Evolutionary conservation across 2,113 vertebrate genomes (phyloP).

Genomic region (Cyrtonyx montezumae): DNA sequence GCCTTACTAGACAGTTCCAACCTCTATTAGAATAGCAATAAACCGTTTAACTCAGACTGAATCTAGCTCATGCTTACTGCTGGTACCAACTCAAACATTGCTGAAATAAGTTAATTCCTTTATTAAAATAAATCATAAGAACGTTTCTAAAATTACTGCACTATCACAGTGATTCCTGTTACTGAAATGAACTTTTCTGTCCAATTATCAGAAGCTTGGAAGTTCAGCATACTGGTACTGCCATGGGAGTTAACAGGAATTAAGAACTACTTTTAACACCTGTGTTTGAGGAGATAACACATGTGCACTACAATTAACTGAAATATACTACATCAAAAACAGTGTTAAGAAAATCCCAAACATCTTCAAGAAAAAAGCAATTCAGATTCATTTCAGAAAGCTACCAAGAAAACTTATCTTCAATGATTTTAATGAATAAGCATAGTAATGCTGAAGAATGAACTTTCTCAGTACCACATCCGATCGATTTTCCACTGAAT

Average conservation of each 20-base stretch:
- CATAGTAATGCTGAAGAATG: background rate
- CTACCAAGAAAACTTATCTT: background rate
- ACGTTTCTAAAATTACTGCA: rapidly evolving
- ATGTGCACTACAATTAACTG: background rate
- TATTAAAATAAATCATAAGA: background rate
- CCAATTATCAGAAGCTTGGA: background rate
- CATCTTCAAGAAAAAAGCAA: background rate
- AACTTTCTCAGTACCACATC: background rate
- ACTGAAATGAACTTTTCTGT: background rate
- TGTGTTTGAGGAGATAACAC: background rate
- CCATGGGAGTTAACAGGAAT: background rate
- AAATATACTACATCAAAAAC: background rate
- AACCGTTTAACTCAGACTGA: background rate
- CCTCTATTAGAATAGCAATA: background rate
- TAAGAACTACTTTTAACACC: background rate
- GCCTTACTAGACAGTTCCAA: background rate
- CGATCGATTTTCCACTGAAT: background rate
- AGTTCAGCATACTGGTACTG: background rate
- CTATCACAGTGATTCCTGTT: background rate
- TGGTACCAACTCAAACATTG: background rate
- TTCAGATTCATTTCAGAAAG: background rate
- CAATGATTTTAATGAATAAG: background rate
- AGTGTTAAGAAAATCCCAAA: background rate
- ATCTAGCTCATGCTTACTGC: background rate
- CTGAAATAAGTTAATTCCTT: background rate